These are phyloP conservation scores for Decapterus maruadsi DNA, from an alignment of 2,797 vertebrate species.

Conservation along the genomic window DNA sequence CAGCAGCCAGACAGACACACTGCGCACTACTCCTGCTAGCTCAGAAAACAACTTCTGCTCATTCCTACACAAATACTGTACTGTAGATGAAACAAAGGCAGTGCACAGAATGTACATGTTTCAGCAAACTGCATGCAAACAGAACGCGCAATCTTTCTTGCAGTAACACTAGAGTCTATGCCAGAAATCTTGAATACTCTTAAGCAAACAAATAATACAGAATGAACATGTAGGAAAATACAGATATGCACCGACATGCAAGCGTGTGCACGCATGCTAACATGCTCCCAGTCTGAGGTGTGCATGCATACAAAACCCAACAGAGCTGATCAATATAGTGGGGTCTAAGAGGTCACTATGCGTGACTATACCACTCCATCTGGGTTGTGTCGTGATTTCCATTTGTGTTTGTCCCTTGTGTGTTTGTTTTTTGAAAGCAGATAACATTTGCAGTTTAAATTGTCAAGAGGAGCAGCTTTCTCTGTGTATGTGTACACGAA, in stretches of 20 bases:
- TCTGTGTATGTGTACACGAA: slow-evolving; percentile 10
- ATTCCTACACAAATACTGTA: slow-evolving; percentile 65
- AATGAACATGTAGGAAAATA: slow-evolving; percentile 9
- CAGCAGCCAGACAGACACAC: slow-evolving; percentile 88
- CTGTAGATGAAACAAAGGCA: slow-evolving; percentile 52
- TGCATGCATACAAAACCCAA: slow-evolving; percentile 13
- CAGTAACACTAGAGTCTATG: not conserved
- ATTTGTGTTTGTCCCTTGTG: slow-evolving; percentile 20
- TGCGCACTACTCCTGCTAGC: slow-evolving; percentile 78
- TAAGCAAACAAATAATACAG: slow-evolving; percentile 1
- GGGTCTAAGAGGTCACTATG: slow-evolving; percentile 58
- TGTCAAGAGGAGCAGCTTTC: slow-evolving; percentile 71
- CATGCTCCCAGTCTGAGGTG: slow-evolving; percentile 28
- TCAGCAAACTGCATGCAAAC: slow-evolving; percentile 40
- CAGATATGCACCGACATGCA: slow-evolving; percentile 12
- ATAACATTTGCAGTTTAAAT: slow-evolving; percentile 56
- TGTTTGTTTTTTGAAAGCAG: slow-evolving; percentile 49
- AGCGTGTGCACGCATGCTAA: not conserved
- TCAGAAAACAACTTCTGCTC: slow-evolving; percentile 83
- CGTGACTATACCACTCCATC: slow-evolving; percentile 49
- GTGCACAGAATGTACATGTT: slow-evolving; percentile 49
- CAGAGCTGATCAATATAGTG: slow-evolving; percentile 21
- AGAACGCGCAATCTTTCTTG: not conserved
- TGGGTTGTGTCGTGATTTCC: slow-evolving; percentile 43
- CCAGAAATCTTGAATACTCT: slow-evolving; percentile 8